Conservation (phyloP, 2,888 invertebrate species). For the Fragum fragum region DNA sequence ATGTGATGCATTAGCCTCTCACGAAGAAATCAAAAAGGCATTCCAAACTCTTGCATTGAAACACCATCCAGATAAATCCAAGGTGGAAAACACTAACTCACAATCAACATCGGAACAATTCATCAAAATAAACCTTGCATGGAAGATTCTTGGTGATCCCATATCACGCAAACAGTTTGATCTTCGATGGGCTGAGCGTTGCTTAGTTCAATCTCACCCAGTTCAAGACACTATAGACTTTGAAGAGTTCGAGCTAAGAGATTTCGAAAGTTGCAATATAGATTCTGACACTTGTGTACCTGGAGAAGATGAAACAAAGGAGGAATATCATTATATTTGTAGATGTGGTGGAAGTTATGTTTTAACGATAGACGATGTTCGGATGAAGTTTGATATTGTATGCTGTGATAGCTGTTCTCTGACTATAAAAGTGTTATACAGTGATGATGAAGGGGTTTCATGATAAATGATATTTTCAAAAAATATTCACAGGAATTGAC, state of each 20-base stretch:
- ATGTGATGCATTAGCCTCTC: slow-evolving; percentile 62
- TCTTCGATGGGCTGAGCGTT: slow-evolving; percentile 77
- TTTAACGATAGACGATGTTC: slow-evolving; percentile 71
- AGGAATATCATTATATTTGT: slow-evolving; percentile 70
- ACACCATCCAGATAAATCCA: slow-evolving; percentile 76
- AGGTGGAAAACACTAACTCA: not conserved
- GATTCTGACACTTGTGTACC: not conserved
- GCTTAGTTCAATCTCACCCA: slow-evolving; percentile 78
- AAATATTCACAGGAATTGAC: too few species aligned
- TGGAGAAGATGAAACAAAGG: not conserved
- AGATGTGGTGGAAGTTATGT: slow-evolving; percentile 80
- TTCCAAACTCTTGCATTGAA: slow-evolving; percentile 71
- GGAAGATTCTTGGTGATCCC: slow-evolving; percentile 79
- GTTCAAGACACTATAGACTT: slow-evolving; percentile 81
- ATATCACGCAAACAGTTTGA: slow-evolving; percentile 77
- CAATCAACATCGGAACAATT: slow-evolving; percentile 60
- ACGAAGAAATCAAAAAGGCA: slow-evolving; percentile 68
- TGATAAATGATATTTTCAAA: not conserved
- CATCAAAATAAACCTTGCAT: slow-evolving; percentile 75
- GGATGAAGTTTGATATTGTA: slow-evolving; percentile 77
- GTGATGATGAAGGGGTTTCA: slow-evolving; percentile 25
- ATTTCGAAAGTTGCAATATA: not conserved
- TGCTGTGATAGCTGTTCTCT: slow-evolving; percentile 83
- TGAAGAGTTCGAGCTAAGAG: slow-evolving; percentile 72
- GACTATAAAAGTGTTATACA: slow-evolving; percentile 75